phyloP scores from a whole-genome alignment of 2,113 vertebrate genomes.

The Callorhinus ursinus region DNA sequence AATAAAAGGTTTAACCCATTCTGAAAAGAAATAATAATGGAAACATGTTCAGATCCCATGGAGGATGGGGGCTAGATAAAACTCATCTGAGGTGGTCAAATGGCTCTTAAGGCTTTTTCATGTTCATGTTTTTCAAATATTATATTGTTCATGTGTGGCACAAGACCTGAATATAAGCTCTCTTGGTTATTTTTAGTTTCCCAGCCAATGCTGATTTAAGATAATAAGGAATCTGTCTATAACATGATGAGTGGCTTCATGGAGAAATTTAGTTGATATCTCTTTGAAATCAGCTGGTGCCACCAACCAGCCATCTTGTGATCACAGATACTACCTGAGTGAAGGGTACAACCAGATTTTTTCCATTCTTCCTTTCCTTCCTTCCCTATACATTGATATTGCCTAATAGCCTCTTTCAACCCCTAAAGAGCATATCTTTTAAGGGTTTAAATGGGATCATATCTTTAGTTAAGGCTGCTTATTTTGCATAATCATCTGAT shows the following conservation, averaged over 20 bases:
- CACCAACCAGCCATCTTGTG: not conserved
- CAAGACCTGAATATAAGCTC: not conserved
- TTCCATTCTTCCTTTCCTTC: not conserved
- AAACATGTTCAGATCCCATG: not conserved
- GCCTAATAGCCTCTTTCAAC: not conserved
- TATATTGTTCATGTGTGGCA: not conserved
- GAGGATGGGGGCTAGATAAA: not conserved
- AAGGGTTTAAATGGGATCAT: not conserved
- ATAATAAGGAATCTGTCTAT: not conserved
- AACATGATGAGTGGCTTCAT: not conserved
- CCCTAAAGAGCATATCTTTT: not conserved
- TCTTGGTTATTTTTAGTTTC: not conserved
- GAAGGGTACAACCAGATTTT: not conserved
- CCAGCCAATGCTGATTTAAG: not conserved
- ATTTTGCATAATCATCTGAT: not conserved
- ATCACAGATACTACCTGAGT: not conserved
- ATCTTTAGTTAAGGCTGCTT: not conserved
- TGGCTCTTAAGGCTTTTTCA: not conserved
- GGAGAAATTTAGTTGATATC: not conserved
- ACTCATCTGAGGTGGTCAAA: not conserved
- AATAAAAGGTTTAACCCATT: not conserved
- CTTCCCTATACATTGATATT: not conserved
- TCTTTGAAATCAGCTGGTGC: not conserved
- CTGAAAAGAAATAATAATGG: not conserved
- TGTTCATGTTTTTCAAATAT: not conserved